Base-by-base conservation (phyloP, 2,888 invertebrate species). In the Diadegma fenestrale region DNA sequence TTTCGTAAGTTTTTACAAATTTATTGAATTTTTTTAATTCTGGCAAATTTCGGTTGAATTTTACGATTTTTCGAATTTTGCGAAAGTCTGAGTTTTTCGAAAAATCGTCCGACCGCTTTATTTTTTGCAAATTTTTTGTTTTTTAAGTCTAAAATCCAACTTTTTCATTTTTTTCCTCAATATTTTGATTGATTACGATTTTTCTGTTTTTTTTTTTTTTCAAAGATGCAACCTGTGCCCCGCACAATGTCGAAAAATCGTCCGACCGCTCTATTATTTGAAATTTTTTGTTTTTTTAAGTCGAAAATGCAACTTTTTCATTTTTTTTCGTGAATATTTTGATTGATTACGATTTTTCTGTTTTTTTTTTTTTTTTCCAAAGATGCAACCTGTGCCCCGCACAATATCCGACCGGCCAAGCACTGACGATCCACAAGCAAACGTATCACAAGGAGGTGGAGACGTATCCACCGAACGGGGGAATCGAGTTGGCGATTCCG, bases 301-400 rank as follows among this genome's bases (percentile, higher is more conserved):
- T 10, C 4, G 33, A 37, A 37, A 37, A 37, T 37, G 0, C 37
- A 48, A 48, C 5, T 17, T n/a, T 48, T 48, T 1, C 3, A 0
- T 19, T 19, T 19, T 51, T 37, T 37, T 37, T 8, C 37, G 8
- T 37, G 10, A 37, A 37, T 8, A 10, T 37, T 0, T 6, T 1
- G 7, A 10, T 26, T 45, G 0, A 45, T 48, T 2, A 66, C 2
- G n/a, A 4, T 43, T 17, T 41, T 22, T 45, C 17, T n/a, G 43
- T 45, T 71, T 10, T 14, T 37, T 30, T 30, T 30, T 48, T 45
- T 17, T 48, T 17, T 3, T 4, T 3, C 33, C 3, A n/a, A 10
- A 93, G 96, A 87, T 97, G 97, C 88, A 96, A 96, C 89, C 94
- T 96, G 68, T 97, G 97, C 89, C 96, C 96, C 0, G 96, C 97